Evolutionary conservation across 2,113 vertebrate genomes (phyloP).

Genomic region (Lutjanus erythropterus): DNA sequence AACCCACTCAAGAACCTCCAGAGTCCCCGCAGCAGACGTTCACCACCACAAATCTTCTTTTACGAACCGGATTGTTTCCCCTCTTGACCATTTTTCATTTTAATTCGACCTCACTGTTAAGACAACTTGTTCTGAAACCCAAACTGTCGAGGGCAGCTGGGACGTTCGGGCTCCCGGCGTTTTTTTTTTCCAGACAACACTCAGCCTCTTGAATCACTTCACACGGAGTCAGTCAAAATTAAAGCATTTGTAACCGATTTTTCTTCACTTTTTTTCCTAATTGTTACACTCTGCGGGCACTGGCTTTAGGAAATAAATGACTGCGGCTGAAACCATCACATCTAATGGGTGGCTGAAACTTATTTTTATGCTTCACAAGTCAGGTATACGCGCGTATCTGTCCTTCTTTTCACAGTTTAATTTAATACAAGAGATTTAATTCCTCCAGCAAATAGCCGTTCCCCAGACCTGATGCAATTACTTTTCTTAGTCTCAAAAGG

Average conservation of each 20-base stretch:
- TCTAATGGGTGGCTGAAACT: too few relatives aligned
- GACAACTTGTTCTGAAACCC: conserved; percentile 11
- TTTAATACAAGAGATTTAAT: conserved; percentile 48
- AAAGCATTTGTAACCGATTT: not conserved
- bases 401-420: conserved; percentile 16
- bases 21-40: conserved; percentile 2
- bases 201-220: not conserved
- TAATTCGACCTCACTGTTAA: conserved; percentile 16
- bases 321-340: not conserved
- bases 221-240: not conserved
- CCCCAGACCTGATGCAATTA: conserved; percentile 65
- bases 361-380: not conserved
- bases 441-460: conserved; percentile 40
- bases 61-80: conserved; percentile 14
- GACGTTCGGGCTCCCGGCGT: not conserved
- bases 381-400: not conserved
- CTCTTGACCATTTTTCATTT: conserved; percentile 32
- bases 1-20: not conserved
- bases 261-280: not conserved
- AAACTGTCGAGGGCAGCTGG: not conserved
- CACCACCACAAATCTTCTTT: conserved; percentile 39
- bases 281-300: not conserved
- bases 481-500: conserved; percentile 68
- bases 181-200: conserved; percentile 9
- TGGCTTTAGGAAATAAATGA: not conserved